Conservation (phyloP, 2,888 invertebrate species). For the Cyclophora albipunctata region DNA sequence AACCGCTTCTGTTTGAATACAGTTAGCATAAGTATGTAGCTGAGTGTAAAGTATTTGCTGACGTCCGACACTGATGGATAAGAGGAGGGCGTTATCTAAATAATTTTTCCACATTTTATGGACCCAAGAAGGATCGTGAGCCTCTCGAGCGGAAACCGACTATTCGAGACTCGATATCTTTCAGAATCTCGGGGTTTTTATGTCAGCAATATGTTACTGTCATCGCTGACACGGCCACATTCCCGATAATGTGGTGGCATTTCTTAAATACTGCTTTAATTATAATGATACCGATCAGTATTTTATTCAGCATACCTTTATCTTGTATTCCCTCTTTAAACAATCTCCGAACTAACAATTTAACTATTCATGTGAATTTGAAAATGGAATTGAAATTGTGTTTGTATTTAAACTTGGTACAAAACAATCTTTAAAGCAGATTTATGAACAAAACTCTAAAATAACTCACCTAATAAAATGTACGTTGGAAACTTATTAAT, state of each 20-base stretch:
- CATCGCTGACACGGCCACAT: conserved; percentile 52
- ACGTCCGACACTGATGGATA: conserved; percentile 60
- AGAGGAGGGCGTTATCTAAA: conserved; percentile 43
- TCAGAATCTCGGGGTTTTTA: conserved; percentile 62
- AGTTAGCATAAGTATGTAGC: too few species aligned
- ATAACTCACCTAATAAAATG: not conserved
- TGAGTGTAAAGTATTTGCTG: conserved; percentile 13
- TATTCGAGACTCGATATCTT: conserved; percentile 64
- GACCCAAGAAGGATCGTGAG: conserved; percentile 43
- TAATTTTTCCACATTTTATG: conserved; percentile 63
- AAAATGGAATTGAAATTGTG: too few species aligned
- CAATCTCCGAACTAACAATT: not conserved
- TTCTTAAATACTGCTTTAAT: conserved; percentile 67
- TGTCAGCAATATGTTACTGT: conserved; percentile 69
- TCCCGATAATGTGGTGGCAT: conserved; percentile 60
- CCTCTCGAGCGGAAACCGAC: conserved; percentile 56
- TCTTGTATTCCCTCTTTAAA: conserved; percentile 37
- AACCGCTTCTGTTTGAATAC: too few species aligned
- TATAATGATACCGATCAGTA: conserved; percentile 63
- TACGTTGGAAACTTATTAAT: conserved; percentile 5
- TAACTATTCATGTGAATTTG: too few species aligned
- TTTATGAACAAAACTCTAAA: too few species aligned
- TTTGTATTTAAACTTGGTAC: too few species aligned
- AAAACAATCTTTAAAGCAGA: too few species aligned
- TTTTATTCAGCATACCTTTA: conserved; percentile 50